A percentile compares a stretch with the other conserved stretches of the same genome.
Evolutionary conservation across 1,140 invertebrate species (phyloP).

Genomic region (Pachypeltis micranthus): DNA sequence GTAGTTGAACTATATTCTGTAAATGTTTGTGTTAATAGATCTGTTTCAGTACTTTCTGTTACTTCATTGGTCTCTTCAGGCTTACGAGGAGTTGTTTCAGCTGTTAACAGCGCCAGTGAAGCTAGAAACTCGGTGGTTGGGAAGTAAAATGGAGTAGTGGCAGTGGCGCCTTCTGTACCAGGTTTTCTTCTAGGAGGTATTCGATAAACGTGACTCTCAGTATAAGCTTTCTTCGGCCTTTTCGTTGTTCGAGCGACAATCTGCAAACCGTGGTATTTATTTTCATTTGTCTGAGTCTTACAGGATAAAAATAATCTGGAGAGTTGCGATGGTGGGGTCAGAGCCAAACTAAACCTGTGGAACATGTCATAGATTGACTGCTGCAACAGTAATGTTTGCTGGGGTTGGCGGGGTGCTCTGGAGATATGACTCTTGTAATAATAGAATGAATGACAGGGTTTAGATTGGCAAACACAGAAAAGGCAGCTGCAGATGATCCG

Average conservation of each 20-base stretch:
- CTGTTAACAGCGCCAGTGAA: not conserved
- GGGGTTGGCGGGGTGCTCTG: too few relatives aligned
- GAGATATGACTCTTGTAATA: too few relatives aligned
- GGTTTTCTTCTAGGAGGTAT: constrained; percentile 10
- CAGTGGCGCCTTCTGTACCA: not conserved
- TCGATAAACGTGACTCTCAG: constrained; percentile 13
- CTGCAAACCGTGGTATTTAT: too few relatives aligned
- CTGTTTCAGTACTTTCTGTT: not conserved
- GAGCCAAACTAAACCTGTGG: too few relatives aligned
- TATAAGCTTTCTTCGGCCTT: constrained; percentile 7
- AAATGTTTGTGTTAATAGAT: not conserved
- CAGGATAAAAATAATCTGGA: too few relatives aligned
- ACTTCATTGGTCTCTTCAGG: not conserved
- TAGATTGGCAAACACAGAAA: too few relatives aligned
- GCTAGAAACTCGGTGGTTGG: not conserved
- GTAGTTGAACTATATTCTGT: not conserved
- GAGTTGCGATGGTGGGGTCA: too few relatives aligned
- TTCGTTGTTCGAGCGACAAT: not conserved
- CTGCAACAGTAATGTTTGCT: too few relatives aligned
- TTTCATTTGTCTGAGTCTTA: too few relatives aligned
- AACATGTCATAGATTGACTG: too few relatives aligned
- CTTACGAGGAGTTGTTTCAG: constrained; percentile 8
- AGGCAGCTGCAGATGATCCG: too few relatives aligned
- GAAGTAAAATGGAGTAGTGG: not conserved
- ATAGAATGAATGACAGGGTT: too few relatives aligned